phyloP scores from a whole-genome alignment of 2,888 invertebrate species.

The Agrenia bidenticulata region DNA sequence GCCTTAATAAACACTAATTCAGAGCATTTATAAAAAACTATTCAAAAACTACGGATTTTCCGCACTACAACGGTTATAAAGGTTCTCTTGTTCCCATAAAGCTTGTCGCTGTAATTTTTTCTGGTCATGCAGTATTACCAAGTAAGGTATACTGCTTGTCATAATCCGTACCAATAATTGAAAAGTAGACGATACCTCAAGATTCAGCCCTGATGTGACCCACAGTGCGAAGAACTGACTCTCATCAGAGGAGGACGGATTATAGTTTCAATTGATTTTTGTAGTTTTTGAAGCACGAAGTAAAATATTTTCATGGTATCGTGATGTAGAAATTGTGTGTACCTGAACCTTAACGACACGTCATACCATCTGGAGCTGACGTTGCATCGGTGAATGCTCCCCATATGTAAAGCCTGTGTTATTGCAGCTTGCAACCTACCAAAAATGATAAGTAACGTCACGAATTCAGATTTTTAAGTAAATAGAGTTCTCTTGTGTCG shows the following conservation, averaged over 20 bases:
- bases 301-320: slow-evolving; percentile 22
- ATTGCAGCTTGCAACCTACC: slow-evolving; percentile 21
- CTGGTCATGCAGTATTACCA: slow-evolving; percentile 21
- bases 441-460: slow-evolving; percentile 7
- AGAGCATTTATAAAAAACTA: slow-evolving; percentile 28
- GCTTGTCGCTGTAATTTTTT: slow-evolving; percentile 20
- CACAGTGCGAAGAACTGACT: background rate
- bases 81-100: slow-evolving; percentile 20
- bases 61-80: slow-evolving; percentile 3
- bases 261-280: slow-evolving; percentile 1
- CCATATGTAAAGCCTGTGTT: slow-evolving; percentile 14
- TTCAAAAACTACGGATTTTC: slow-evolving; percentile 11
- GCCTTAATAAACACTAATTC: slow-evolving; percentile 43
- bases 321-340: slow-evolving; percentile 22
- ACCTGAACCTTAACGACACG: slow-evolving; percentile 16
- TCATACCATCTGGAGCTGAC: slow-evolving; percentile 9
- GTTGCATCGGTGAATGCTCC: slow-evolving; percentile 8
- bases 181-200: slow-evolving; percentile 4
- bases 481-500: background rate
- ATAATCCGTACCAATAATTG: slow-evolving; percentile 7
- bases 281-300: slow-evolving; percentile 5
- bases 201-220: background rate
- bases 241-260: slow-evolving; percentile 2
- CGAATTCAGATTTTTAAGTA: slow-evolving; percentile 7
- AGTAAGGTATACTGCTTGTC: slow-evolving; percentile 12